Conservation (phyloP, 2,797 vertebrate species). For the Pangasius mekongensis region DNA sequence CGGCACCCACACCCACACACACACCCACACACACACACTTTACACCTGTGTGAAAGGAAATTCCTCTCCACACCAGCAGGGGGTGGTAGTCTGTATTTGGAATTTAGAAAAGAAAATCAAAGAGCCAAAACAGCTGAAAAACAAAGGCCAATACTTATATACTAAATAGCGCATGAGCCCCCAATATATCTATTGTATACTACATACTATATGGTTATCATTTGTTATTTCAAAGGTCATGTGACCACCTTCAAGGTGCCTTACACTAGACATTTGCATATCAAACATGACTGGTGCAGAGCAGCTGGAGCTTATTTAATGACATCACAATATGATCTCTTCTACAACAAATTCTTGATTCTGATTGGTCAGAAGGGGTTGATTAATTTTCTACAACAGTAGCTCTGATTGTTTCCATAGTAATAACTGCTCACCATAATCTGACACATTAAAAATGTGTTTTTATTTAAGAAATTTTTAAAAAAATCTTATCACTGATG, state of each 20-base stretch:
- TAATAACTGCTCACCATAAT: not conserved
- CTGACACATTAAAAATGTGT: not conserved
- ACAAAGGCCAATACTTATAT: not conserved
- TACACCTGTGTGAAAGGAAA: not conserved
- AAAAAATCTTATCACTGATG: not conserved
- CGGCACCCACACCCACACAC: not conserved
- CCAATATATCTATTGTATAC: not conserved
- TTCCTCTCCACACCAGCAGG: conserved; percentile 10
- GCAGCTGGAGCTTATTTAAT: not conserved
- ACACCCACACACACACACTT: not conserved
- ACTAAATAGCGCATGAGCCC: not conserved
- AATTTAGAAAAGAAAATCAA: not conserved
- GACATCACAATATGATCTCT: not conserved
- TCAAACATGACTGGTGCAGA: not conserved
- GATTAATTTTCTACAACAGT: not conserved
- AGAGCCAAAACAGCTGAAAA: not conserved
- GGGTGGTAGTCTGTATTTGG: not conserved
- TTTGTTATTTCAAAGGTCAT: not conserved
- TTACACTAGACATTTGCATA: not conserved
- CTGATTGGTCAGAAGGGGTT: not conserved
- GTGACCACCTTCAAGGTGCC: not conserved
- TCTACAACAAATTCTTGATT: not conserved
- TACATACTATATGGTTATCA: not conserved
- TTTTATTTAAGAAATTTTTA: too few relatives aligned
- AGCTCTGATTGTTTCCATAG: not conserved